Base-by-base conservation (phyloP, 2,888 invertebrate genomes). In the Rhynchonema sp. region DNA sequence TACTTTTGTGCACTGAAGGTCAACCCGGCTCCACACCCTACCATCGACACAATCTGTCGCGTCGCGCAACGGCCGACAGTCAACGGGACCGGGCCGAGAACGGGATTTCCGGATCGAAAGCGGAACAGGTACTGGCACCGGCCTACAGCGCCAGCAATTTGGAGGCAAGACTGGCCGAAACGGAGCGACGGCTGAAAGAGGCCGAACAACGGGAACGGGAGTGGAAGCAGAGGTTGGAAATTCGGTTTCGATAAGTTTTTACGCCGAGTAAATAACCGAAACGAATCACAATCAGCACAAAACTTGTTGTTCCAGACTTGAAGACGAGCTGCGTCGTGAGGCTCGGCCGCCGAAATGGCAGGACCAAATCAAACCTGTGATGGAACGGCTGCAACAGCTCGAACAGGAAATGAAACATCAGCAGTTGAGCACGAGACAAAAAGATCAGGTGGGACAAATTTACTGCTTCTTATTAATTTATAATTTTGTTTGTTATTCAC, bases 311-410 rank as follows among this genome's bases (percentile, higher is more conserved):
- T 49, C 20, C 49, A 49, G 49, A 23, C n/a, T 20, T n/a, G 49
- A 49, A 23, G 49, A 49, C 3, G n/a, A n/a, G n/a, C n/a, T n/a
- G n/a, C n/a, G n/a, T n/a, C n/a, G n/a, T n/a, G n/a, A n/a, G n/a
- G 23, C 49, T 13, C 20, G n/a, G n/a, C 20, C 3, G n/a, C 49
- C 49, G 20, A 49, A 49, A 49, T 49, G 49, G 49, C 49, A 49
- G 49, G 49, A 49, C 20, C 9, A 6, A 17, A 49, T 49, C 23
- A 49, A 49, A n/a, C 49, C 49, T 13, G 49, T 49, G n/a, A 49
- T 49, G 49, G 59, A 67, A 65, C 22, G 63, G 59, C 60, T 66
- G 60, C 58, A 67, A 56, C 46, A 67, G 59, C 56, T 65, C 64
- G 46, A 66, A 65, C 1, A 66, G 62, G 38, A 62, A 55, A 64